These are phyloP conservation scores for Tenualosa ilisha DNA, from an alignment of 2,797 vertebrate genomes.

Conservation along the genomic window DNA sequence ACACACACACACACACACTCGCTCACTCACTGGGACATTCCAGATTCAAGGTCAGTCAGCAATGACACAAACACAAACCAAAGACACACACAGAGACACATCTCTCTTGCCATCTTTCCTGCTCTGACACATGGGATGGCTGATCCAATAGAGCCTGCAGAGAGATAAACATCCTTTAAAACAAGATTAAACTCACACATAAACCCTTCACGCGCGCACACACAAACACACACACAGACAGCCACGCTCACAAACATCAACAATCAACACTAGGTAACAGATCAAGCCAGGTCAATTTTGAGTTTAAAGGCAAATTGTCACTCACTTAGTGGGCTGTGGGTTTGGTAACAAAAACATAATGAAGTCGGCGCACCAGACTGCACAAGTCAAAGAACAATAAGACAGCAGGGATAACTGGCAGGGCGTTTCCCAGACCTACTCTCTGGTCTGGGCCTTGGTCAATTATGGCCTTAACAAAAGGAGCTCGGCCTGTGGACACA, in stretches of 20 bases:
- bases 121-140: background rate
- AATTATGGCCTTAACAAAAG: slow-evolving; percentile 3
- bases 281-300: background rate
- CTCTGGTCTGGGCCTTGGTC: background rate
- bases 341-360: slow-evolving; percentile 7
- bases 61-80: no score
- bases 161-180: slow-evolving; percentile 7
- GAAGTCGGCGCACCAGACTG: background rate
- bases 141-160: background rate
- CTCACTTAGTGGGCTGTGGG: slow-evolving; percentile 1
- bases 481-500: background rate
- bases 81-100: background rate
- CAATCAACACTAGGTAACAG: background rate
- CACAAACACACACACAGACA: background rate
- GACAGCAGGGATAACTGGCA: background rate
- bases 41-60: no score
- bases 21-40: background rate
- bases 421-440: background rate
- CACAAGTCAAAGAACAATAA: background rate
- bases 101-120: background rate
- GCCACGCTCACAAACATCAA: background rate
- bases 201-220: background rate
- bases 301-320: slow-evolving; percentile 7
- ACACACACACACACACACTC: background rate
- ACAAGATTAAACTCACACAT: background rate